Conservation (phyloP, 2,888 invertebrate genomes). For the Synergus laeviventris region DNA sequence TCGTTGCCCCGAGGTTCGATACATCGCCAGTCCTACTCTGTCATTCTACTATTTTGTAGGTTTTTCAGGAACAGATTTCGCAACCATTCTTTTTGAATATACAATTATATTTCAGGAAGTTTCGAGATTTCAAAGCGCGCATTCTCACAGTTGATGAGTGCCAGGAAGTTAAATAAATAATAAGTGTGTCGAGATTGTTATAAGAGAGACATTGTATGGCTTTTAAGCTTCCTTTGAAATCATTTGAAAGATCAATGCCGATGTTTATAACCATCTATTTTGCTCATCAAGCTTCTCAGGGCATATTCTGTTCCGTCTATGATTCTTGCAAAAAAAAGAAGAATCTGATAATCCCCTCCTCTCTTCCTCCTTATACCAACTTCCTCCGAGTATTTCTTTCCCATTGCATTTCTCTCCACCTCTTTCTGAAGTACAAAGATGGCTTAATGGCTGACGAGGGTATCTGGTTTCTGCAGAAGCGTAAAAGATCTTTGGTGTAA, state of each 20-base stretch:
- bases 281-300: neutral
- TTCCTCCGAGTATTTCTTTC: constrained; percentile 44
- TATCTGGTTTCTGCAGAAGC: constrained; percentile 71
- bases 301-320: neutral
- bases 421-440: constrained; percentile 53
- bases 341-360: constrained; percentile 16
- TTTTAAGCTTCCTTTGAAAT: constrained; percentile 9
- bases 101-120: neutral
- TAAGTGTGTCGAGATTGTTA: neutral
- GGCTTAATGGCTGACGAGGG: constrained; percentile 67
- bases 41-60: constrained; percentile 14
- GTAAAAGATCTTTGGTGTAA: constrained; percentile 67
- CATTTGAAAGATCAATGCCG: neutral
- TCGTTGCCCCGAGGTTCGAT: constrained; percentile 8
- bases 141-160: neutral
- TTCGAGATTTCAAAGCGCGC: neutral
- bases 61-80: constrained; percentile 14
- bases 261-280: neutral
- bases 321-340: neutral
- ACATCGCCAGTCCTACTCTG: neutral
- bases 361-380: neutral
- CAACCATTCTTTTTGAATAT: neutral
- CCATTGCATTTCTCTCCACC: constrained; percentile 46
- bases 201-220: too few species aligned
- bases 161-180: neutral